These are phyloP conservation scores for Brachionus paranguensis DNA, from an alignment of 1,140 invertebrate genomes.

Conservation along the genomic window DNA sequence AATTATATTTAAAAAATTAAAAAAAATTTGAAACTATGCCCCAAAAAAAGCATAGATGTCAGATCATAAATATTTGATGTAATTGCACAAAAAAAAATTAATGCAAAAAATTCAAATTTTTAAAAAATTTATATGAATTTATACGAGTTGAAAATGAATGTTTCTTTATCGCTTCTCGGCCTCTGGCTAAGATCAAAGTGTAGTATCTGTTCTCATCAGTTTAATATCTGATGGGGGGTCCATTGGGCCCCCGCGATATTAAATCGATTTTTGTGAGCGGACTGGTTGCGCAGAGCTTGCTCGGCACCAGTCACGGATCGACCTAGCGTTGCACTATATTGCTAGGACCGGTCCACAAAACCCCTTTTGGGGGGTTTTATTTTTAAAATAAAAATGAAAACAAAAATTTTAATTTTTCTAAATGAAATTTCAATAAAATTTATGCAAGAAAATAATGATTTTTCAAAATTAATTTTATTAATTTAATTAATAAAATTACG, in stretches of 20 bases:
- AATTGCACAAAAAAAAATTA: neutral
- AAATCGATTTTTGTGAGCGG: conserved; percentile 36
- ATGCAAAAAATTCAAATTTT: neutral
- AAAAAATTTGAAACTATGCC: neutral
- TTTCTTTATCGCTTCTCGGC: conserved; percentile 32
- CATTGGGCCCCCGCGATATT: conserved; percentile 36
- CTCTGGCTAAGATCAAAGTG: conserved; percentile 39
- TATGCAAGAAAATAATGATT: too few species aligned
- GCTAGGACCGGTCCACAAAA: conserved; percentile 30
- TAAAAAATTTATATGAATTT: neutral
- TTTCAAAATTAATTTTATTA: too few species aligned
- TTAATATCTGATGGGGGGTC: conserved; percentile 38
- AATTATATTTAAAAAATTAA: too few species aligned
- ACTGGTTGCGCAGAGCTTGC: conserved; percentile 38
- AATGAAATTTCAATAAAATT: too few species aligned
- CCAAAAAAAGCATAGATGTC: neutral
- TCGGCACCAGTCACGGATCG: conserved; percentile 38
- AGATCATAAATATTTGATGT: neutral
- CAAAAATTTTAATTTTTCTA: too few species aligned
- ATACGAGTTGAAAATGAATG: neutral
- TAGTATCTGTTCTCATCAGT: conserved; percentile 39
- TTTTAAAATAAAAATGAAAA: neutral
- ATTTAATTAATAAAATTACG: too few species aligned
- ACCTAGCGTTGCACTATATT: conserved; percentile 8
- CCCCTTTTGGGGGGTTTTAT: neutral